Percentiles rank a stretch among this genome's conserved stretches.
phyloP scores from a whole-genome alignment of 1,140 invertebrate species.

The Drosophila orosa region DNA sequence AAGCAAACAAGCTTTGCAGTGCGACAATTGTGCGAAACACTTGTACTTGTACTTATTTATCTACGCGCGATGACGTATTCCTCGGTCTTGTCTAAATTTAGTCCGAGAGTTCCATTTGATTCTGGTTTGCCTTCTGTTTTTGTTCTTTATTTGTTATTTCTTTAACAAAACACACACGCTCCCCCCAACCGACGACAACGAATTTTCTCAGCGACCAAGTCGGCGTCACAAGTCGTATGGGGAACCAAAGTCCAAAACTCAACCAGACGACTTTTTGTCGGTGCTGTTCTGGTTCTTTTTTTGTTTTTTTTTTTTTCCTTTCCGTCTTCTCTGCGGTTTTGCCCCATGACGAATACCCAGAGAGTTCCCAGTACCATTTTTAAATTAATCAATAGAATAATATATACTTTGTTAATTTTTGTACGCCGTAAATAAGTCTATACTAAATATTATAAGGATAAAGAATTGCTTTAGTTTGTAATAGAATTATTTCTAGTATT shows the following conservation, averaged over 20 bases:
- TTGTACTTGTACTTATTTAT: constrained; percentile 17
- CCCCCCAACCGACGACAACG: constrained; percentile 29
- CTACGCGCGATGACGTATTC: constrained; percentile 56
- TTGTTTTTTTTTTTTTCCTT: constrained; percentile 18
- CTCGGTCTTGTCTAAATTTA: constrained; percentile 61
- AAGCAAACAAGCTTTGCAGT: constrained; percentile 27
- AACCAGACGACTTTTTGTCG: constrained; percentile 43
- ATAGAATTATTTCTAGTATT: neutral
- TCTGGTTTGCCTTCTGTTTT: constrained; percentile 17
- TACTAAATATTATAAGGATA: neutral
- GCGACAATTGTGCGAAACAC: constrained; percentile 7
- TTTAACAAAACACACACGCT: constrained; percentile 44
- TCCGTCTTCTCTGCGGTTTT: constrained; percentile 37
- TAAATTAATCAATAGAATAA: neutral
- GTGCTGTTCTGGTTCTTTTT: constrained; percentile 1
- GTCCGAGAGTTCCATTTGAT: constrained; percentile 43
- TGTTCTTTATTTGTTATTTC: neutral
- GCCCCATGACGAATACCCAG: constrained; percentile 51
- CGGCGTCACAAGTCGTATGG: constrained; percentile 50
- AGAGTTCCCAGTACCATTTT: neutral
- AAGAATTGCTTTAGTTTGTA: neutral
- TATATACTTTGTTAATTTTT: neutral
- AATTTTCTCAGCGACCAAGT: constrained; percentile 41
- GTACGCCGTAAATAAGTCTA: neutral
- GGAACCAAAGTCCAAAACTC: constrained; percentile 70